Evolutionary conservation across 2,888 invertebrate genomes (phyloP).

Genomic region (Eledone cirrhosa): DNA sequence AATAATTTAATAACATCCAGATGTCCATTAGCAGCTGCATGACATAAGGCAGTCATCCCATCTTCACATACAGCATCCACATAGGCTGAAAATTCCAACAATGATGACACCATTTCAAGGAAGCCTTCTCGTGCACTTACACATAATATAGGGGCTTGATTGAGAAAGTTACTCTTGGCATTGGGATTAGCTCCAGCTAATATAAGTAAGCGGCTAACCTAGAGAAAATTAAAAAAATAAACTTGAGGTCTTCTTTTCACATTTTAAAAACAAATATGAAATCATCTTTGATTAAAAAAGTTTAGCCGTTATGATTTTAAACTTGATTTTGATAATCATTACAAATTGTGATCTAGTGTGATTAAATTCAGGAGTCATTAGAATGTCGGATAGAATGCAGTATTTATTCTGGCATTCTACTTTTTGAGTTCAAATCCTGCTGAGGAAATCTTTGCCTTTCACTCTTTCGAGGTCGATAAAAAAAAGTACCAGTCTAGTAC

Average conservation of each 20-base stretch:
- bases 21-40: conserved; percentile 88
- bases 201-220: conserved; percentile 86
- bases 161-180: conserved; percentile 76
- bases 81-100: conserved; percentile 92
- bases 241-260: neutral
- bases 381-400: too few species aligned
- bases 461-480: too few species aligned
- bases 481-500: too few species aligned
- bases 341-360: too few species aligned
- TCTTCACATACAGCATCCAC: conserved; percentile 85
- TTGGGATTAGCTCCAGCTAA: conserved; percentile 90
- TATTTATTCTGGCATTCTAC: too few species aligned
- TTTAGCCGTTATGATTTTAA: too few species aligned
- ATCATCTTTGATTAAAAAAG: too few species aligned
- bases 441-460: too few species aligned
- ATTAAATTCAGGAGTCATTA: too few species aligned
- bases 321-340: too few species aligned
- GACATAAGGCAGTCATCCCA: conserved; percentile 86
- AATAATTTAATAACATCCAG: conserved; percentile 78
- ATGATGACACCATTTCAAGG: conserved; percentile 85
- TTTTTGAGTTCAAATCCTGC: too few species aligned
- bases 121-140: conserved; percentile 93
- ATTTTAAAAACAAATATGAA: too few species aligned
- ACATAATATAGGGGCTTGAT: conserved; percentile 78
- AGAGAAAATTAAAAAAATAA: conserved; percentile 32